Evolutionary conservation across 1,140 invertebrate species (phyloP).

Genomic region (Drosophila mojavensis): DNA sequence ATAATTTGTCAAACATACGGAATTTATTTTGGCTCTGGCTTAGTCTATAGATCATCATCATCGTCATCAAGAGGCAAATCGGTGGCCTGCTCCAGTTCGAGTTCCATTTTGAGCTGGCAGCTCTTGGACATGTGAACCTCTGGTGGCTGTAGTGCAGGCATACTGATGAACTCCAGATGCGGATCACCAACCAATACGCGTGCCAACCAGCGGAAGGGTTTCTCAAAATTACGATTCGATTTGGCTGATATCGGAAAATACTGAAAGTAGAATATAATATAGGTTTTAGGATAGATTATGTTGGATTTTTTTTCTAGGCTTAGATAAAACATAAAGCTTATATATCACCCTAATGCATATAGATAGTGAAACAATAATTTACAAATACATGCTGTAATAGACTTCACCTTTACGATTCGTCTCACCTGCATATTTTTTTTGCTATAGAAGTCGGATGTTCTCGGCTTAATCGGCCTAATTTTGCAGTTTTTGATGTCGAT

Average conservation of each 20-base stretch:
- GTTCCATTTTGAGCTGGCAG: conserved; percentile 96
- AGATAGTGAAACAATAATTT: too few relatives aligned
- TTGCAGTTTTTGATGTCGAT: conserved; percentile 99
- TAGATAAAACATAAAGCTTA: too few relatives aligned
- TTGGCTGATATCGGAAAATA: conserved; percentile 99
- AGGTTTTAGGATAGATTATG: too few relatives aligned
- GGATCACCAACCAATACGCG: conserved; percentile 98
- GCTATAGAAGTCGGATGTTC: conserved; percentile 98
- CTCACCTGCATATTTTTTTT: conserved; percentile 94
- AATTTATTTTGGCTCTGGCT: not conserved
- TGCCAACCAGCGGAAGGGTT: conserved; percentile 98
- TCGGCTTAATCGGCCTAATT: conserved; percentile 99
- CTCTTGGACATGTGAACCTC: conserved; percentile 98
- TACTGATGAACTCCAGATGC: conserved; percentile 98
- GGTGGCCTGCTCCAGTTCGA: conserved; percentile 96
- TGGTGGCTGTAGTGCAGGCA: conserved; percentile 95
- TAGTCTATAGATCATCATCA: conserved; percentile 90
- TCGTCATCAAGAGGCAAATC: conserved; percentile 96
- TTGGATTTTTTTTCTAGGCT: too few relatives aligned
- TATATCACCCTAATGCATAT: too few relatives aligned
- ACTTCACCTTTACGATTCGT: conserved; percentile 84
- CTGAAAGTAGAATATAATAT: conserved; percentile 85
- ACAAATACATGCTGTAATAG: too few relatives aligned
- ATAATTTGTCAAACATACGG: not conserved
- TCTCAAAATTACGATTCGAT: conserved; percentile 99